Percentiles rank a stretch among this genome's conserved stretches.
Conservation (phyloP, 2,113 vertebrate species). For the Bubo scandiacus region DNA sequence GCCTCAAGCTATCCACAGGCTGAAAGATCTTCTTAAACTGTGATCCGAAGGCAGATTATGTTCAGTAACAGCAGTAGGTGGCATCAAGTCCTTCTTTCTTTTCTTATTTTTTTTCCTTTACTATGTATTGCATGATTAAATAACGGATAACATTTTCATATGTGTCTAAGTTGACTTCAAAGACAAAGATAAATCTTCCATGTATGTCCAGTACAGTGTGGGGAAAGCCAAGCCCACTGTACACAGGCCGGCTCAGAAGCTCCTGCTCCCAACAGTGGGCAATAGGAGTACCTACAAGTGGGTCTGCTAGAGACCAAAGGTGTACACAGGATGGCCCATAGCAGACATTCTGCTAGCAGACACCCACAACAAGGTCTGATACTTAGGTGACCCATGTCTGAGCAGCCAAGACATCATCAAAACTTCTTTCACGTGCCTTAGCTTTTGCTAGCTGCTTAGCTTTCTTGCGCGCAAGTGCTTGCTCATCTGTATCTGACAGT, state of each 20-base stretch:
- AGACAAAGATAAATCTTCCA: neutral
- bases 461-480: neutral
- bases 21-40: neutral
- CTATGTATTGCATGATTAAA: neutral
- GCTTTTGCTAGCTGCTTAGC: neutral
- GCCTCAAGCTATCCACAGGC: neutral
- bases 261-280: neutral
- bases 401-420: neutral
- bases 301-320: neutral
- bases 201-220: rapidly evolving
- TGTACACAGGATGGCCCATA: neutral
- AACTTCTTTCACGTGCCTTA: neutral
- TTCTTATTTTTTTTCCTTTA: neutral
- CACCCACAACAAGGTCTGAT: neutral
- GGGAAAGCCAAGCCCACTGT: neutral
- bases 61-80: neutral
- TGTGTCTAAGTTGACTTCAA: neutral
- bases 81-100: neutral
- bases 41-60: neutral
- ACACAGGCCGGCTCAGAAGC: neutral
- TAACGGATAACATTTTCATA: neutral
- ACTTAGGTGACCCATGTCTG: neutral
- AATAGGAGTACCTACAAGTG: neutral
- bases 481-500: neutral
- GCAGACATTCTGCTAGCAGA: neutral